Evolutionary conservation across 1,140 invertebrate species (phyloP).

Genomic region (Zophobas atratus): DNA sequence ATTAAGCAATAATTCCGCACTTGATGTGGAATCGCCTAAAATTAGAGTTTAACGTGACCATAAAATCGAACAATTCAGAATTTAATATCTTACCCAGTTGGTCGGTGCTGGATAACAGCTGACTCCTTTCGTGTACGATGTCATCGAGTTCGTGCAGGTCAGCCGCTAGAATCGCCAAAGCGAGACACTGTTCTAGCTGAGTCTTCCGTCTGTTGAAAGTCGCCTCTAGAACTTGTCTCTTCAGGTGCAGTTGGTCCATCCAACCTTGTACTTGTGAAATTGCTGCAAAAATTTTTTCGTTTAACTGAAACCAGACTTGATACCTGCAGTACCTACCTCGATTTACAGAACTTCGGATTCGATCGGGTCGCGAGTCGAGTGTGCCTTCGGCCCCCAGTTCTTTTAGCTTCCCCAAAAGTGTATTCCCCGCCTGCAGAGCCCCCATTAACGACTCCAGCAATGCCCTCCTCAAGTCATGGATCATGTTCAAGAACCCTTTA

Average conservation of each 20-base stretch:
- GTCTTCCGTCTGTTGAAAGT: conserved; percentile 80
- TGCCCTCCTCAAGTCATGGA: conserved; percentile 77
- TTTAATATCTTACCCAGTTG: conserved; percentile 66
- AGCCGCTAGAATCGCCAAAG: conserved; percentile 80
- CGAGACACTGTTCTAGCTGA: conserved; percentile 85
- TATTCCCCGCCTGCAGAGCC: conserved; percentile 85
- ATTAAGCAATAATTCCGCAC: conserved; percentile 78
- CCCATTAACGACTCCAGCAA: conserved; percentile 85
- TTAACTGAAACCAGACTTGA: no score
- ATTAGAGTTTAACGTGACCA: conserved; percentile 30
- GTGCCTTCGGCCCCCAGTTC: conserved; percentile 79
- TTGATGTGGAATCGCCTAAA: conserved; percentile 78
- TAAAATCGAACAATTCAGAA: conserved; percentile 3
- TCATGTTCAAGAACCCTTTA: conserved; percentile 76
- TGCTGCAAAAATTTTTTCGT: conserved; percentile 67
- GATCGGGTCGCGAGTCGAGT: conserved; percentile 82
- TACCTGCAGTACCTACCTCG: conserved; percentile 67
- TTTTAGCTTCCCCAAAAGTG: conserved; percentile 79
- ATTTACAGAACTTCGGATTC: conserved; percentile 76
- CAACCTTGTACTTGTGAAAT: conserved; percentile 82
- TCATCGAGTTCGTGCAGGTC: conserved; percentile 81
- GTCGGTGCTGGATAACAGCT: conserved; percentile 69
- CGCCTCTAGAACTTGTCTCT: conserved; percentile 80
- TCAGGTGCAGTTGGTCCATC: conserved; percentile 85
- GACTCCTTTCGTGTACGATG: conserved; percentile 70